A percentile compares a stretch with the other conserved stretches of the same genome.
These are phyloP conservation scores for Mesopsocus fuscifrons DNA, from an alignment of 2,888 invertebrate genomes.

Conservation along the genomic window DNA sequence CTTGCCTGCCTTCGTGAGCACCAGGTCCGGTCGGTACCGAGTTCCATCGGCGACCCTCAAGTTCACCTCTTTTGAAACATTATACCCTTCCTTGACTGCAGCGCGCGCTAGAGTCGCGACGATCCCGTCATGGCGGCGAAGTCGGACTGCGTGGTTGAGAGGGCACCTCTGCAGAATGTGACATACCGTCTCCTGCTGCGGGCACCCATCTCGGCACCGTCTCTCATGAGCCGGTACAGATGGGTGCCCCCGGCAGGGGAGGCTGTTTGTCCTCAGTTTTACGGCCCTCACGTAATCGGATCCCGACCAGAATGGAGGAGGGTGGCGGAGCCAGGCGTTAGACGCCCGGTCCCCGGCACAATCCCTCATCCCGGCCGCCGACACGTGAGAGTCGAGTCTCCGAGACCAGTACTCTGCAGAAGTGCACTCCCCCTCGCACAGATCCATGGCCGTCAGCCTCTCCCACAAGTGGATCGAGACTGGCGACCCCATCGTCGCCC, in stretches of 20 bases:
- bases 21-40: no score
- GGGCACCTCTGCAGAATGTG: constrained; percentile 17
- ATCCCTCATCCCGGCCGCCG: constrained; percentile 7
- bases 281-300: neutral
- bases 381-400: neutral
- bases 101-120: no score
- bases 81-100: no score
- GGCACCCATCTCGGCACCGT: constrained; percentile 15
- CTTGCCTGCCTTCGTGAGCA: no score
- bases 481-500: neutral
- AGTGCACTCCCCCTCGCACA: no score
- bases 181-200: constrained; percentile 4
- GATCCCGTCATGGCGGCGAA: neutral
- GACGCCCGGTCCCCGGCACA: neutral
- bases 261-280: neutral
- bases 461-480: neutral
- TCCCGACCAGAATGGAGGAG: neutral
- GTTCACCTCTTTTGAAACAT: no score
- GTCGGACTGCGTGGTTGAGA: constrained; percentile 14
- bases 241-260: neutral
- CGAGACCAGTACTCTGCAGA: neutral
- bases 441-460: neutral
- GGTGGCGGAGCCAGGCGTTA: constrained; percentile 9
- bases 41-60: no score
- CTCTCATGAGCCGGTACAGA: constrained; percentile 12